A percentile compares a stretch with the other conserved stretches of the same genome.
Conservation (phyloP, 2,113 vertebrate genomes). For the Trichechus manatus region DNA sequence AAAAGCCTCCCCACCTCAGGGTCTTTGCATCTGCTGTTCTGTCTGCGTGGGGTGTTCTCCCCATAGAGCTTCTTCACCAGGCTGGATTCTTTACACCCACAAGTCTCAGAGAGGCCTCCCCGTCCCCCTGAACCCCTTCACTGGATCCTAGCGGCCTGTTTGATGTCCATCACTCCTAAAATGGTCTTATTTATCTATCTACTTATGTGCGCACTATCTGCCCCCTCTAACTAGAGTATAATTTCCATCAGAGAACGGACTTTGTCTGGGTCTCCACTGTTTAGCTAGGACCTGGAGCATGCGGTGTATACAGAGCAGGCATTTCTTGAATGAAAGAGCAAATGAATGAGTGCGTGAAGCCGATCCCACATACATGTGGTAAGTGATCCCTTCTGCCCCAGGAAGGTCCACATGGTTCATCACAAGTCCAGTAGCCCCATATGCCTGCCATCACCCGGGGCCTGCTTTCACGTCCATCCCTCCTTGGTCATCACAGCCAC, state of each 20-base stretch:
- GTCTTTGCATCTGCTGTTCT: not conserved
- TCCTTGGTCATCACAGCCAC: not conserved
- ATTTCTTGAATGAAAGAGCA: not conserved
- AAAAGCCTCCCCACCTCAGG: not conserved
- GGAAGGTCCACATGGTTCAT: not conserved
- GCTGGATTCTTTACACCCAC: too few relatives aligned
- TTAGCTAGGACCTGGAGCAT: not conserved
- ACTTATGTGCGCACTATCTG: not conserved
- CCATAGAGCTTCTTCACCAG: rapidly evolving
- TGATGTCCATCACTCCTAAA: not conserved
- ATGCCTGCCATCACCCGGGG: not conserved
- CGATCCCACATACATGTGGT: too few relatives aligned
- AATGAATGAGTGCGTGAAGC: not conserved
- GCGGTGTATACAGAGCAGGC: not conserved
- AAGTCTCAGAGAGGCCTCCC: not conserved
- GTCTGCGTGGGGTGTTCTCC: not conserved
- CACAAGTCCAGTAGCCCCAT: too few relatives aligned
- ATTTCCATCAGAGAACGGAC: not conserved
- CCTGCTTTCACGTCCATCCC: not conserved
- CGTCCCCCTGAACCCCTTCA: not conserved
- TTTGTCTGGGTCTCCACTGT: rapidly evolving
- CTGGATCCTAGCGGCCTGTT: rapidly evolving
- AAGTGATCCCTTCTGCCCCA: not conserved
- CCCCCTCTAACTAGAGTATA: not conserved
- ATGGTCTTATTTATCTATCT: not conserved